Evolutionary conservation across 2,888 invertebrate species (phyloP), one percentile per base, ranked within the genome.

Genomic region (Tigriopus californicus): DNA sequence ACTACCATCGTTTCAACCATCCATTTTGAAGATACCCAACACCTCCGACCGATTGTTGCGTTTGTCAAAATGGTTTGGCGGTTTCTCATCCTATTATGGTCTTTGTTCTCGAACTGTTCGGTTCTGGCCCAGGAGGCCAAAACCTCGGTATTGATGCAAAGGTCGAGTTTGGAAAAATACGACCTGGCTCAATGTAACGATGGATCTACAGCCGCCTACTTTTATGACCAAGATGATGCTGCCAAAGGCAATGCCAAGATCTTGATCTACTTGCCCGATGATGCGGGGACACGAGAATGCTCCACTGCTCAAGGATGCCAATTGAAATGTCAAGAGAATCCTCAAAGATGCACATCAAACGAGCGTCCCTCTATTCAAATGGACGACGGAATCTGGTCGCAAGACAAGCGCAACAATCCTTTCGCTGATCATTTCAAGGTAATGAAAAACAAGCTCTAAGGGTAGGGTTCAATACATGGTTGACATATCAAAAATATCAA

Each of bases 371-470:
- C 49, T 5, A 49, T 13, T 20, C 15, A 4, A 8, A 15, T 20
- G 22, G 12, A 22, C 2, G 49, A 49, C 20, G 49, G 49, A 18
- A 12, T 49, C 22, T 49, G 49, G 49, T 49, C 49, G 12, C 15
- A 22, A 22, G 49, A 49, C 13, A 15, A 49, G 22, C 20, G 22
- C 15, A 49, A 49, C 22, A 49, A 44, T 4, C 49, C 49, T 22
- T 49, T 49, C 11, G 49, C 49, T 20, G 49, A 49, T 49, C 22
- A 49, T 11, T 20, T 49, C 20, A 49, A 49, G 22, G 49, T 49
- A 18, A 44, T 22, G 13, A 49, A 20, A n/a, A 8, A 20, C 49
- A 5, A 49, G 5, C 5, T 18, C 20, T 20, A 22, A 5, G 20
- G 8, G 20, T 20, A 49, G 20, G 20, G 22, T 18, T 49, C 20